Percentiles rank a stretch among this genome's conserved stretches.
Evolutionary conservation across 2,888 invertebrate species (phyloP).

Genomic region (Marasmarcha lunaedactyla): DNA sequence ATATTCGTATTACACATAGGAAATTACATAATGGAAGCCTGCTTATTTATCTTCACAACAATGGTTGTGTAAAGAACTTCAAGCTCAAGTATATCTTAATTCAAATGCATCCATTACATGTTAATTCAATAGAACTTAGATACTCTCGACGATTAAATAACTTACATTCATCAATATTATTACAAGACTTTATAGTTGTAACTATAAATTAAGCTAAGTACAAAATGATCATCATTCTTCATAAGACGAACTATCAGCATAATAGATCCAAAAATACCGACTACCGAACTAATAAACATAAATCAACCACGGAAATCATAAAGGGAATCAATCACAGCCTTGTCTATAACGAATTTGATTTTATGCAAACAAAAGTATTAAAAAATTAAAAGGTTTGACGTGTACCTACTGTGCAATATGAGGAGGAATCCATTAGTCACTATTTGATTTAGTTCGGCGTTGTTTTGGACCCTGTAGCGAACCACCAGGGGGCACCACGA

Average conservation of each 20-base stretch:
- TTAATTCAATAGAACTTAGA: background rate
- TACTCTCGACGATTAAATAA: background rate
- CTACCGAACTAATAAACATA: constrained; percentile 69
- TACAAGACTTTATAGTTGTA: background rate
- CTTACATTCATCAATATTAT: background rate
- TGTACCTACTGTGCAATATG: constrained; percentile 71
- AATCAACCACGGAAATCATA: constrained; percentile 54
- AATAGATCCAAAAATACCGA: constrained; percentile 62
- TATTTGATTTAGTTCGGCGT: constrained; percentile 69
- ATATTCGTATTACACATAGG: too few species aligned
- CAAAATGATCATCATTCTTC: constrained; percentile 61
- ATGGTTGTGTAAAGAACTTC: too few species aligned
- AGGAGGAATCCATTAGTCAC: constrained; percentile 68
- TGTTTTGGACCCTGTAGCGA: constrained; percentile 49
- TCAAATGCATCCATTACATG: background rate
- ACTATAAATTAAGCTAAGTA: constrained; percentile 36
- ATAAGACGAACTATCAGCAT: constrained; percentile 56
- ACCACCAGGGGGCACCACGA: constrained; percentile 58
- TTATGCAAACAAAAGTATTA: constrained; percentile 60
- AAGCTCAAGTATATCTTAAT: too few species aligned
- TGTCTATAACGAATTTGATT: constrained; percentile 63
- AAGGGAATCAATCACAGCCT: constrained; percentile 63
- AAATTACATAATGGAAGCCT: too few species aligned
- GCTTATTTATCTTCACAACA: too few species aligned
- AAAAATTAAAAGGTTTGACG: constrained; percentile 67